phyloP scores from a whole-genome alignment of 2,888 invertebrate genomes.

The Phania funesta region DNA sequence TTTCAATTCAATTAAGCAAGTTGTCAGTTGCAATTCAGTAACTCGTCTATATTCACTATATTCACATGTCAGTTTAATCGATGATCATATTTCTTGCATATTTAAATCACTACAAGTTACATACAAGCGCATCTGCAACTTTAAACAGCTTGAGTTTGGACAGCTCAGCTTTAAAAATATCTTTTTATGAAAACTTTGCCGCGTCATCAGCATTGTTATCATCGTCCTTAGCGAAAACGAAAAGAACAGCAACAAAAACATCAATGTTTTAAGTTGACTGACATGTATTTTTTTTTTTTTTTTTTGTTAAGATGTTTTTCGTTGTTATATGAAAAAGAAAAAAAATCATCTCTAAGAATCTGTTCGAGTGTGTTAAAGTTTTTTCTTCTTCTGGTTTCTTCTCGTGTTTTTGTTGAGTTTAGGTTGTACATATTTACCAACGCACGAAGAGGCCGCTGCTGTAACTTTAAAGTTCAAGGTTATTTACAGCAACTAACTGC shows the following conservation, averaged over 20 bases:
- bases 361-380: neutral
- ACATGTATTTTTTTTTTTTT: conserved; percentile 55
- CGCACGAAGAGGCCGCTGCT: conserved; percentile 44
- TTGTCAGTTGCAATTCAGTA: conserved; percentile 12
- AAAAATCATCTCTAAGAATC: conserved; percentile 21
- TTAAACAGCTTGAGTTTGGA: conserved; percentile 34
- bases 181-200: conserved; percentile 56
- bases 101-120: conserved; percentile 11
- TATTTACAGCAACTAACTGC: conserved; percentile 73
- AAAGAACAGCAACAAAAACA: conserved; percentile 42
- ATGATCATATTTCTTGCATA: conserved; percentile 1
- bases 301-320: conserved; percentile 23
- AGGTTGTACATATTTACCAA: conserved; percentile 35
- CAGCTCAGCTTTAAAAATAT: conserved; percentile 37
- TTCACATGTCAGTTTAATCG: neutral
- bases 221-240: conserved; percentile 38
- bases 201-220: conserved; percentile 59
- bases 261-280: conserved; percentile 66
- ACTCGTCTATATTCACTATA: conserved; percentile 11
- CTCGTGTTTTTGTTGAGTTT: neutral
- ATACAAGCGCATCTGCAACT: too few relatives aligned
- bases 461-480: conserved; percentile 74
- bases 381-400: neutral
- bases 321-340: conserved; percentile 41
- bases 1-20: conserved; percentile 32